Percentiles rank a stretch among this genome's conserved stretches.
Evolutionary conservation across 2,797 vertebrate species (phyloP).

Genomic region (Kryptopterus vitreolus): DNA sequence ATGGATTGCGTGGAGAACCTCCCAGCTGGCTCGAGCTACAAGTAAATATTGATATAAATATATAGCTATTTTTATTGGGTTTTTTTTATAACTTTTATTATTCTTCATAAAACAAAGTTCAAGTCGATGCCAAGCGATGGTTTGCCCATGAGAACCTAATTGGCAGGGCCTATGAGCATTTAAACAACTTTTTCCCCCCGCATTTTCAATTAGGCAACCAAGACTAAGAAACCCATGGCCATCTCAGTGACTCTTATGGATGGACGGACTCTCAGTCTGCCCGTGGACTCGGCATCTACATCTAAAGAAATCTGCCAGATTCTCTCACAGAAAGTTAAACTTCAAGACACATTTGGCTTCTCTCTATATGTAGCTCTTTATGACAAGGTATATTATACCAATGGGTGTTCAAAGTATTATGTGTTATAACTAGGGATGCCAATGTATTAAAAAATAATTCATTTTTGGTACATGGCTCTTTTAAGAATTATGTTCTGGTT

Average conservation of each 20-base stretch:
- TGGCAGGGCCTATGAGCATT: no score
- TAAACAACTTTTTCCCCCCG: no score
- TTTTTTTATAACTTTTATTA: neutral
- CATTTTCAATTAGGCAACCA: conserved; percentile 79
- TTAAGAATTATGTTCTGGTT: no score
- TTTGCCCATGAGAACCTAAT: neutral
- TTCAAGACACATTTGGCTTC: conserved; percentile 89
- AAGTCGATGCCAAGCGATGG: neutral
- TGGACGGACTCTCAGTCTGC: conserved; percentile 78
- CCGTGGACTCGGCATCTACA: conserved; percentile 87
- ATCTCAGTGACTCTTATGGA: conserved; percentile 84
- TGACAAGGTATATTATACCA: conserved; percentile 79
- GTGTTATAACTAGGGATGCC: no score
- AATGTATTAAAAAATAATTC: no score
- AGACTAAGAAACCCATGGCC: conserved; percentile 83
- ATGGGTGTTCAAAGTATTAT: neutral
- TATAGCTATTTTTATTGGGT: neutral
- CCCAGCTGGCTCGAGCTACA: conserved; percentile 94
- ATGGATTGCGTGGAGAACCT: conserved; percentile 85
- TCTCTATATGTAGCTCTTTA: conserved; percentile 89
- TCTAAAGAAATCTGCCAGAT: conserved; percentile 86
- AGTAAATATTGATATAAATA: conserved; percentile 66
- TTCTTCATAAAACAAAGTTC: neutral
- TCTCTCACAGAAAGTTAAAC: conserved; percentile 78
- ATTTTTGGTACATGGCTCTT: no score